Evolutionary conservation across 2,797 vertebrate genomes (phyloP).

Genomic region (Scyliorhinus canicula): DNA sequence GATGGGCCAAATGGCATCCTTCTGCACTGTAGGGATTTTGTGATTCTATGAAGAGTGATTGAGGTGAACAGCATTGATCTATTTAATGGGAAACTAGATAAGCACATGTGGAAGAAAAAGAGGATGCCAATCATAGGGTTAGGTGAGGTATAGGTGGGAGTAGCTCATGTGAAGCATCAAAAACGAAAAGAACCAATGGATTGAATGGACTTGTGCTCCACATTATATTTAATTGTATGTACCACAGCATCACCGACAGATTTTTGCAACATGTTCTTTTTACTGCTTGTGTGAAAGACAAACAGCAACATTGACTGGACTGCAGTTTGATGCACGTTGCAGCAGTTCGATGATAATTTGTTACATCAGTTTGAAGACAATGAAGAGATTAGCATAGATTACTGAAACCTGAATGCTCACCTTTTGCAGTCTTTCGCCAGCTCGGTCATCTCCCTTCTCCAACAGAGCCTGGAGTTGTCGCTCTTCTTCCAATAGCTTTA

Average conservation of each 20-base stretch:
- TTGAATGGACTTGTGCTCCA: background rate
- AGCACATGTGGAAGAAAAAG: no score
- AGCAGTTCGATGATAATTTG: background rate
- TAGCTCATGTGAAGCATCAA: background rate
- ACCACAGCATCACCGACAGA: background rate
- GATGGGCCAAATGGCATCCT: no score
- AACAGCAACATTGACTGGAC: background rate
- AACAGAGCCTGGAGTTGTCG: conserved; percentile 66
- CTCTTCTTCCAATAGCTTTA: conserved; percentile 80
- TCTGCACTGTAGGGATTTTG: no score
- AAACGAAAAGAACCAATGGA: background rate
- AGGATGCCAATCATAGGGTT: no score
- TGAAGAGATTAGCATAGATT: background rate
- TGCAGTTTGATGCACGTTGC: background rate
- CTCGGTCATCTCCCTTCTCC: conserved; percentile 77
- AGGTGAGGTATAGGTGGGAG: no score
- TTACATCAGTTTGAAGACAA: background rate
- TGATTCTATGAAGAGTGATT: no score
- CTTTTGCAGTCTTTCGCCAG: conserved; percentile 74
- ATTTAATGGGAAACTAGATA: no score
- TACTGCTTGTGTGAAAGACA: background rate
- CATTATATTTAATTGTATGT: background rate
- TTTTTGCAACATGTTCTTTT: background rate
- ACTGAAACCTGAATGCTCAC: conserved; percentile 43
- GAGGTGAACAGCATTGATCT: no score